Evolutionary conservation across 2,113 vertebrate species (phyloP).

Genomic region (Crotalus helleri): DNA sequence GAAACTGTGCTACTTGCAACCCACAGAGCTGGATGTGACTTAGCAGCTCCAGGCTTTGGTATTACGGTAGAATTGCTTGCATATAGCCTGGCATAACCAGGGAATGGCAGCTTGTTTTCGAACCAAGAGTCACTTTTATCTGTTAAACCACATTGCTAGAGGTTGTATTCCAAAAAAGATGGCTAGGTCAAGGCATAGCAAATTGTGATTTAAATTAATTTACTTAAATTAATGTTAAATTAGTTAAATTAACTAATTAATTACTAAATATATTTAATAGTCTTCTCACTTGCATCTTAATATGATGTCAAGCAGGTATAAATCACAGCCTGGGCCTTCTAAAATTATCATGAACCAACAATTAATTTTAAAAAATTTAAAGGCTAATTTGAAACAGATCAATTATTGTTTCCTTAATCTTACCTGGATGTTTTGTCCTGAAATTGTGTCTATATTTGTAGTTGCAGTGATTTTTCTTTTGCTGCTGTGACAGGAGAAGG

Average conservation of each 20-base stretch:
- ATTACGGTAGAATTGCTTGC: neutral
- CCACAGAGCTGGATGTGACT: neutral
- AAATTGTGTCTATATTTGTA: conserved; percentile 30
- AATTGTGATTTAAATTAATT: neutral
- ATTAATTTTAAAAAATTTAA: neutral
- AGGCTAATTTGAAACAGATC: neutral
- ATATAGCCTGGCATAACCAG: neutral
- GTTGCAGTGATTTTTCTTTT: conserved; percentile 32
- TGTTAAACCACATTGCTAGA: neutral
- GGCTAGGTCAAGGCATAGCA: neutral
- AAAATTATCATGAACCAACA: neutral
- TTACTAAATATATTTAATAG: neutral
- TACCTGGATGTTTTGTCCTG: conserved; percentile 43
- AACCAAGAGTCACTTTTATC: neutral
- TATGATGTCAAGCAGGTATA: neutral
- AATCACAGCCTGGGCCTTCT: neutral
- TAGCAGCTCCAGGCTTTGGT: neutral
- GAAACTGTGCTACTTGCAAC: neutral
- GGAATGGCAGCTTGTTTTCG: neutral
- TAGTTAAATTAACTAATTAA: neutral
- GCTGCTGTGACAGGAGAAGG: neutral
- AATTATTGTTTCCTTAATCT: conserved; percentile 13
- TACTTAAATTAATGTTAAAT: too few relatives aligned
- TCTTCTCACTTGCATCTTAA: neutral
- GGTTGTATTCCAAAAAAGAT: neutral